These are phyloP conservation scores for Garrulus glandarius DNA, from an alignment of 2,797 vertebrate genomes.

Conservation along the genomic window DNA sequence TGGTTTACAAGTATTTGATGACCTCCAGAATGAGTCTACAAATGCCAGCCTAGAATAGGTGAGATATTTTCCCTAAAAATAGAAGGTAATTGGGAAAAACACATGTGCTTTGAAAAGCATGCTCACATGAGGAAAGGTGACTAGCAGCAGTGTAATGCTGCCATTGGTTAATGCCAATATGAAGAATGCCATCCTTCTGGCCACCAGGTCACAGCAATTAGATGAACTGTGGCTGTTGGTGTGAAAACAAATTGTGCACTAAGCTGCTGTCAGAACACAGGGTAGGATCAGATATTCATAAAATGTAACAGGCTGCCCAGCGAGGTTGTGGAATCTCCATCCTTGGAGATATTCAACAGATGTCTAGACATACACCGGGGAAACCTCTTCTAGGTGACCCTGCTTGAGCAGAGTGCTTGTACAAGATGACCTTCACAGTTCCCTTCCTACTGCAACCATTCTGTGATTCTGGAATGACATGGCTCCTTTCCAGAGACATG, in stretches of 20 bases:
- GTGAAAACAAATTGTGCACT: neutral
- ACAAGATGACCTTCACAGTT: neutral
- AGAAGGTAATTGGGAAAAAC: neutral
- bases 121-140: neutral
- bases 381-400: neutral
- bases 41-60: neutral
- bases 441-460: neutral
- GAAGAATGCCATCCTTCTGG: neutral
- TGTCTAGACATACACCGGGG: neutral
- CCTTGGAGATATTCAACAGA: neutral
- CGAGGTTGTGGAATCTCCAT: neutral
- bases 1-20: neutral
- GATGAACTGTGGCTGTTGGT: neutral
- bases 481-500: neutral
- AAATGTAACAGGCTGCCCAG: neutral
- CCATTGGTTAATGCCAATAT: too few species aligned
- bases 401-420: neutral
- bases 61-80: neutral
- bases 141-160: neutral
- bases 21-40: neutral
- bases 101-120: neutral
- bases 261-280: neutral
- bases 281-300: neutral
- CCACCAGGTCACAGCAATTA: neutral
- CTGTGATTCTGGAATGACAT: neutral